Evolutionary conservation across 2,888 invertebrate species (phyloP).

Genomic region (Eristalis arbustorum): DNA sequence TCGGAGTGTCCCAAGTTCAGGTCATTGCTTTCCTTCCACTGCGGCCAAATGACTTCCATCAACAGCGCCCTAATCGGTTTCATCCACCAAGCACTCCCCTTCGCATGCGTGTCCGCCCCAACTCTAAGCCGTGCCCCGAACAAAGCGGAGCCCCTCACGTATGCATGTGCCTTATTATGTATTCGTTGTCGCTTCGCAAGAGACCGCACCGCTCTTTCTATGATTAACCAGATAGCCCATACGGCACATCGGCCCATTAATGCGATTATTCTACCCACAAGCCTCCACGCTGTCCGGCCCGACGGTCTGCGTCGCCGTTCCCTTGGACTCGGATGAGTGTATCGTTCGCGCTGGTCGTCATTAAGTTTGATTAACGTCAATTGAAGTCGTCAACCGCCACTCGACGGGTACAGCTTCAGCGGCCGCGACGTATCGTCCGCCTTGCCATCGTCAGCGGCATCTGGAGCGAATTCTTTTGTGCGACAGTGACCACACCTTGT

Average conservation of each 20-base stretch:
- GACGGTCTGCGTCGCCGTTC: background rate
- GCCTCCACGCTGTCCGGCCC: background rate
- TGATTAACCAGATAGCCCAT: background rate
- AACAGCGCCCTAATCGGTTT: background rate
- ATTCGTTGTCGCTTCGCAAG: background rate
- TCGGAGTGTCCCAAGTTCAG: background rate
- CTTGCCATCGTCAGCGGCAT: background rate
- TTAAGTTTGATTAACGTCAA: conserved; percentile 66
- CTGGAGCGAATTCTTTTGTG: background rate
- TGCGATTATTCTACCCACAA: conserved; percentile 32
- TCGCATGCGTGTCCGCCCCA: background rate
- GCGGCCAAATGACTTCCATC: background rate
- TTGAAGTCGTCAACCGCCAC: conserved; percentile 64
- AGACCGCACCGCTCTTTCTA: background rate
- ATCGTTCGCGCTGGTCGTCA: conserved; percentile 33
- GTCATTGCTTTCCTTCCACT: background rate
- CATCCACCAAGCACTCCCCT: background rate
- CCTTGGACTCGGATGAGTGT: background rate
- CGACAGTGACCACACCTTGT: conserved; percentile 31
- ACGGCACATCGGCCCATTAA: conserved; percentile 11
- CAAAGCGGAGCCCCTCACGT: background rate
- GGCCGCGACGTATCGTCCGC: background rate
- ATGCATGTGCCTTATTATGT: background rate
- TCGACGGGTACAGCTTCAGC: conserved; percentile 41
- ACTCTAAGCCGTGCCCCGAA: background rate